Conservation (phyloP, 2,797 vertebrate species). For the Hirundo rustica region DNA sequence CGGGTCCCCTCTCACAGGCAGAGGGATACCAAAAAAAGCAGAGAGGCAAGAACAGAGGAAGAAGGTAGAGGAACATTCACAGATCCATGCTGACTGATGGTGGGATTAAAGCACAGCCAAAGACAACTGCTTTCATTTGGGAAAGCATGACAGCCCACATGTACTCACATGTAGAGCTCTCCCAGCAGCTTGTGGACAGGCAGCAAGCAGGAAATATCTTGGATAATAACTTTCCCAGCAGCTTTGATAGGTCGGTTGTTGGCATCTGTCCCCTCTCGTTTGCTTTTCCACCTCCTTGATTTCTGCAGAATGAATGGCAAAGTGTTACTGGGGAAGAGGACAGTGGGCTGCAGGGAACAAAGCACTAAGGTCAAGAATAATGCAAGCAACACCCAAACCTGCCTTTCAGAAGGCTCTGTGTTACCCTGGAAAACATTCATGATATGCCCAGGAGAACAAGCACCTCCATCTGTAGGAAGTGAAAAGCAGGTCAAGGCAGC, state of each 20-base stretch:
- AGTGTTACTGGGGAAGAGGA: not conserved
- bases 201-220: slow-evolving; percentile 92
- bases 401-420: slow-evolving; percentile 66
- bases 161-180: slow-evolving; percentile 92
- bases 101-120: not conserved
- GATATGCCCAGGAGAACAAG: slow-evolving; percentile 72
- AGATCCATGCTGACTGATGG: not conserved
- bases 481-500: slow-evolving; percentile 69
- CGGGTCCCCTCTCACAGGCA: not conserved
- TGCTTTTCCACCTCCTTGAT: slow-evolving; percentile 94
- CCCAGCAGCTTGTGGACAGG: slow-evolving; percentile 92
- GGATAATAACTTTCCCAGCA: slow-evolving; percentile 95
- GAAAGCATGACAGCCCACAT: not conserved
- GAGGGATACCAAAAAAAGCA: not conserved
- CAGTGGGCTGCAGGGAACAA: slow-evolving; percentile 11
- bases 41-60: not conserved
- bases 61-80: not conserved
- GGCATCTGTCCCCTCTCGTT: slow-evolving; percentile 87
- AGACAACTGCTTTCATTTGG: not conserved
- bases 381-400: slow-evolving; percentile 58
- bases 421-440: slow-evolving; percentile 40
- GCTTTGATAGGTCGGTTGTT: slow-evolving; percentile 90
- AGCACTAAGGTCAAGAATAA: slow-evolving; percentile 57
- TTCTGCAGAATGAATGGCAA: slow-evolving; percentile 79
- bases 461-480: slow-evolving; percentile 72